Percentiles rank a stretch among this genome's conserved stretches.
Conservation (phyloP, 2,113 vertebrate genomes). For the Pterophyllum scalare region DNA sequence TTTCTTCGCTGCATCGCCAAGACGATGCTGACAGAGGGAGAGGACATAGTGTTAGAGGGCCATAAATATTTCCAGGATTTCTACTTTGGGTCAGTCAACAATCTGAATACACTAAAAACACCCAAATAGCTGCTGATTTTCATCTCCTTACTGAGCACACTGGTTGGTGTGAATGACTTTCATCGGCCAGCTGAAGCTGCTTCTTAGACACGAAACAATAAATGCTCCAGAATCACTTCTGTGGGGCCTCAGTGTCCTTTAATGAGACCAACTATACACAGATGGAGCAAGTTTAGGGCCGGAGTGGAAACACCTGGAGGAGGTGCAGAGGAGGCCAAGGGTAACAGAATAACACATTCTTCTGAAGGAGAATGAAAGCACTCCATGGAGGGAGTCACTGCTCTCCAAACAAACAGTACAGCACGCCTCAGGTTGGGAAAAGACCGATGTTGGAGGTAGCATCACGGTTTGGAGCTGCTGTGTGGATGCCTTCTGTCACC, state of each 20-base stretch:
- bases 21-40: slow-evolving; percentile 84
- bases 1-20: slow-evolving; percentile 97
- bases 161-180: background rate
- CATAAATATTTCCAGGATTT: slow-evolving; percentile 2
- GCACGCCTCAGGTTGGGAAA: background rate
- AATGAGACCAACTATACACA: too few relatives aligned
- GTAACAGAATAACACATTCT: too few relatives aligned
- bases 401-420: background rate
- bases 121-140: background rate
- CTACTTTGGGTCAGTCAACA: background rate
- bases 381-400: background rate
- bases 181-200: background rate
- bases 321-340: too few relatives aligned
- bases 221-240: background rate
- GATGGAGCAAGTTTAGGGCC: too few relatives aligned
- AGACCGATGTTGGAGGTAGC: background rate
- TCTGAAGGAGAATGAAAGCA: background rate
- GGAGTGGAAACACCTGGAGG: too few relatives aligned
- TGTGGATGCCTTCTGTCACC: background rate
- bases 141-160: background rate
- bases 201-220: background rate
- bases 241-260: too few relatives aligned
- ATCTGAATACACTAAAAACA: background rate
- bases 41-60: background rate
- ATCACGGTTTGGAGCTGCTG: background rate